Percentiles rank a stretch among this genome's conserved stretches.
Evolutionary conservation across 2,888 invertebrate species (phyloP).

Genomic region (Nemurella pictetii): DNA sequence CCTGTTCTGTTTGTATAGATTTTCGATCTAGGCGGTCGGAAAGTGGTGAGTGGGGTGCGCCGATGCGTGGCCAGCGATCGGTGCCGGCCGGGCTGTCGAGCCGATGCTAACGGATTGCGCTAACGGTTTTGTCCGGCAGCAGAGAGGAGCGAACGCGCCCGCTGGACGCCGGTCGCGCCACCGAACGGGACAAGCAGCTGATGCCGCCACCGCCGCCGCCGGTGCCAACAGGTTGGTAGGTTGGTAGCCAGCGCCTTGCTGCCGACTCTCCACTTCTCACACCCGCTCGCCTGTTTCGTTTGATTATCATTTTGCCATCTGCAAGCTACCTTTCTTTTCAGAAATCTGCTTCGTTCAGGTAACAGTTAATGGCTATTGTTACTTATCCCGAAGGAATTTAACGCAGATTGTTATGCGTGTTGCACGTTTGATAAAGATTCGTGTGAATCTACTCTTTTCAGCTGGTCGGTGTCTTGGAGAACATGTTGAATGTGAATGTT

Average conservation of each 20-base stretch:
- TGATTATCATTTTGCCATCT: background rate
- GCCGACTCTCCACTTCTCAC: background rate
- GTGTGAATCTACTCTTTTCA: background rate
- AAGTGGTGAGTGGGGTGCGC: no score
- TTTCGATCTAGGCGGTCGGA: no score
- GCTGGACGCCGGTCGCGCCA: conserved; percentile 22
- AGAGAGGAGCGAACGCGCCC: conserved; percentile 39
- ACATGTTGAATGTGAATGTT: no score
- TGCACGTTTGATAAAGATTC: background rate
- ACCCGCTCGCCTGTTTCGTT: background rate
- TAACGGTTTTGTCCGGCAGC: conserved; percentile 35
- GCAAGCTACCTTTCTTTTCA: background rate
- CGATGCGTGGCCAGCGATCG: background rate
- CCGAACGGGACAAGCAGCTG: conserved; percentile 43
- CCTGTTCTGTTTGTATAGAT: background rate
- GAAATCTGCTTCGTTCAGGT: background rate
- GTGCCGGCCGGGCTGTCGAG: background rate
- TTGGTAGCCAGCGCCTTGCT: background rate
- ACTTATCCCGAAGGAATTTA: no score
- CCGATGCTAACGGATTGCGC: no score
- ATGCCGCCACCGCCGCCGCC: conserved; percentile 46
- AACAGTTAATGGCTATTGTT: background rate
- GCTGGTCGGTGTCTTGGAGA: background rate
- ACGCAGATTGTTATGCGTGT: background rate
- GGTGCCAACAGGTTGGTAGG: conserved; percentile 44